These are phyloP conservation scores for Myxocyprinus asiaticus DNA, from an alignment of 2,113 vertebrate species.

Conservation along the genomic window DNA sequence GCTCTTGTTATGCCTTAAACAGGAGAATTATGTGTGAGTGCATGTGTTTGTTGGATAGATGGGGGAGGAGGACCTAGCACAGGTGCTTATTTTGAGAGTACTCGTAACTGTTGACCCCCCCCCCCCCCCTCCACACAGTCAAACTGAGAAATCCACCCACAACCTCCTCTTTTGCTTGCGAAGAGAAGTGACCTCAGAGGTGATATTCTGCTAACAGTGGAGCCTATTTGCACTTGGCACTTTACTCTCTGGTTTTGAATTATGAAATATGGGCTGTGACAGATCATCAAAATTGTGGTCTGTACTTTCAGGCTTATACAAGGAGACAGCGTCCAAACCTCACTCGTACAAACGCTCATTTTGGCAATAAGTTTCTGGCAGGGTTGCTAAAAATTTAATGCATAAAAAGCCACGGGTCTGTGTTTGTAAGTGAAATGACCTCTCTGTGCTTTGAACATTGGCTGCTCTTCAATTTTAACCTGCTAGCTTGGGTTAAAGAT, in stretches of 20 bases:
- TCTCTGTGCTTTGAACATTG: background rate
- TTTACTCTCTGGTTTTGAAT: slow-evolving; percentile 36
- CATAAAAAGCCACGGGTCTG: slow-evolving; percentile 47
- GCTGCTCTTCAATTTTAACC: background rate
- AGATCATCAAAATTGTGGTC: slow-evolving; percentile 40
- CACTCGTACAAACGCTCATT: slow-evolving; percentile 44
- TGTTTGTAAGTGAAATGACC: slow-evolving; percentile 20
- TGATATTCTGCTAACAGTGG: slow-evolving; percentile 34
- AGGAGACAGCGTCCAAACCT: slow-evolving; percentile 20
- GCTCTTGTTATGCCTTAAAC: background rate
- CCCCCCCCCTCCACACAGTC: slow-evolving; percentile 34
- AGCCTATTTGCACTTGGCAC: slow-evolving; percentile 16
- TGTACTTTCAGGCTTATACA: slow-evolving; percentile 42
- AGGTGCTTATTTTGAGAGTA: slow-evolving; percentile 48
- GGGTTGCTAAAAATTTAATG: slow-evolving; percentile 63
- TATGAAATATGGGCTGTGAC: slow-evolving; percentile 48
- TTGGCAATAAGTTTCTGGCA: slow-evolving; percentile 46
- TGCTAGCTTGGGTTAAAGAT: slow-evolving; percentile 7
- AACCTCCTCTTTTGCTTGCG: slow-evolving; percentile 18
- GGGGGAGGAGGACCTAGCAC: slow-evolving; percentile 26
- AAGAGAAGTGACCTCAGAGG: slow-evolving; percentile 30
- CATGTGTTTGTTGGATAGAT: background rate
- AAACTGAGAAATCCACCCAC: slow-evolving; percentile 46
- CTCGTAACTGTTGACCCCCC: slow-evolving; percentile 28
- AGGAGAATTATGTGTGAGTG: background rate